These are phyloP conservation scores for Sarcophaga peregrina DNA, from an alignment of 1,140 invertebrate species.

Conservation along the genomic window DNA sequence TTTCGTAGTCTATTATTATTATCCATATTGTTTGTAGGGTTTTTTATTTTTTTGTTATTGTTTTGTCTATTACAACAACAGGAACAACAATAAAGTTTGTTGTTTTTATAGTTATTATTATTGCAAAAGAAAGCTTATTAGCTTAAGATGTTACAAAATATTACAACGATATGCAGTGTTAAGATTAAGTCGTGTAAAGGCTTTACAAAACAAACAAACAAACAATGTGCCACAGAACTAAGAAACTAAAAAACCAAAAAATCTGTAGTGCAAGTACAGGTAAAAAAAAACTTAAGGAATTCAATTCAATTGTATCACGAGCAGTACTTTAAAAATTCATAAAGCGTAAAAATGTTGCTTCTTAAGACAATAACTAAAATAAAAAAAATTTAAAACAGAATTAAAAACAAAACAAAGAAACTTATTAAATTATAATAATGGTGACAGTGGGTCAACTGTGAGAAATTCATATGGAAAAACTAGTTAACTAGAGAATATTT, in stretches of 20 bases:
- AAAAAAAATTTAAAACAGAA: background rate
- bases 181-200: constrained; percentile 17
- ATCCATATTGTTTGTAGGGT: background rate
- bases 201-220: too few relatives aligned
- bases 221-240: too few relatives aligned
- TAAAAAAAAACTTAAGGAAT: background rate
- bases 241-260: too few relatives aligned
- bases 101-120: constrained; percentile 23
- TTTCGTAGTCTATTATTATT: background rate
- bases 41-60: constrained; percentile 7
- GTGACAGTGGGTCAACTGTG: too few relatives aligned
- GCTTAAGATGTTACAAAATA: constrained; percentile 24
- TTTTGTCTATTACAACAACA: too few relatives aligned
- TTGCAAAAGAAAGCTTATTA: constrained; percentile 37
- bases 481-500: too few relatives aligned
- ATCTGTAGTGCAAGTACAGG: too few relatives aligned
- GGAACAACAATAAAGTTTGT: constrained; percentile 22
- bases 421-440: too few relatives aligned
- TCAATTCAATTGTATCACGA: background rate
- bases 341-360: constrained; percentile 21
- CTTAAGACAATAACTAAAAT: background rate
- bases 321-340: constrained; percentile 22
- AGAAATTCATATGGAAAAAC: too few relatives aligned
- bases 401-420: background rate
- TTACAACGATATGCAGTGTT: constrained; percentile 18